phyloP scores from a whole-genome alignment of 2,113 vertebrate species.

The Willisornis vidua region DNA sequence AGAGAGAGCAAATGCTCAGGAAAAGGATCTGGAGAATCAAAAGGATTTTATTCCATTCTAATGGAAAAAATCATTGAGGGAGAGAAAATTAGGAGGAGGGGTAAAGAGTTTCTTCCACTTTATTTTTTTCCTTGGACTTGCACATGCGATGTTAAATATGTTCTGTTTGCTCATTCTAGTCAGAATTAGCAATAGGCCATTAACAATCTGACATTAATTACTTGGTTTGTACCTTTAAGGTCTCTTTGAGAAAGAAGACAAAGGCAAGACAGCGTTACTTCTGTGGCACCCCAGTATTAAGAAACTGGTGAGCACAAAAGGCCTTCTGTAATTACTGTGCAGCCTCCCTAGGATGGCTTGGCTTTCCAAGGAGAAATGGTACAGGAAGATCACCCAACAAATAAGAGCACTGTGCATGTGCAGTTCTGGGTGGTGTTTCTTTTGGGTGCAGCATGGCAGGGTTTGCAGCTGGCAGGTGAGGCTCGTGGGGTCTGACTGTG shows the following conservation, averaged over 20 bases:
- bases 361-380: background rate
- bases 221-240: background rate
- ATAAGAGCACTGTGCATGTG: accelerated
- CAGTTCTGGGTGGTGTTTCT: background rate
- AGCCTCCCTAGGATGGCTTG: background rate
- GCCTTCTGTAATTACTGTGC: background rate
- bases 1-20: background rate
- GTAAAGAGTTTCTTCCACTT: background rate
- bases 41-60: background rate
- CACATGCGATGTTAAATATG: background rate
- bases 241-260: background rate
- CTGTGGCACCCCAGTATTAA: background rate
- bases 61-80: background rate
- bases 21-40: background rate
- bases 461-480: background rate
- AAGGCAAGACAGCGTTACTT: background rate
- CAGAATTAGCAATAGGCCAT: background rate
- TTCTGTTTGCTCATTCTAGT: background rate
- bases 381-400: background rate
- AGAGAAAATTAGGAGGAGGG: background rate
- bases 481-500: background rate
- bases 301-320: background rate
- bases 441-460: background rate
- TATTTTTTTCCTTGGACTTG: constrained; percentile 6
- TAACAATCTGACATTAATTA: constrained; percentile 21